Evolutionary conservation across 2,888 invertebrate species (phyloP), one percentile per base, ranked within the genome.

Genomic region (Bombylius discolor): DNA sequence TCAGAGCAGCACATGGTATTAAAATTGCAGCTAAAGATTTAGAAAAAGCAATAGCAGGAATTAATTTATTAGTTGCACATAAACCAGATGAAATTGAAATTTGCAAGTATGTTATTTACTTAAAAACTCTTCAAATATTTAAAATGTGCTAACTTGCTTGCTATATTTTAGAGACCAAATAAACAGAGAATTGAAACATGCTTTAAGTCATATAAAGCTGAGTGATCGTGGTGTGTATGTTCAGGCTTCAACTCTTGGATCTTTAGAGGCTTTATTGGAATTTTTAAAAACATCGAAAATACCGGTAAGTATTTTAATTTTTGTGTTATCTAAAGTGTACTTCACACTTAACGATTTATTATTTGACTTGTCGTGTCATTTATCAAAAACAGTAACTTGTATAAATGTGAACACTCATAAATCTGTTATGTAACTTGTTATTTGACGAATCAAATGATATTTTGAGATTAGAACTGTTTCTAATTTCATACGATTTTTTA

Each of bases 161-260:
- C 36, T n/a, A 34, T 49, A 55, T 58, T 76, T 61, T 45, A 85
- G 83, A 62, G 92, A 93, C 66, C 93, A 95, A 70, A 90, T 96
- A 3, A 84, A 91, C 0, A 81, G 81, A 53, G 94, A 95, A 69
- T 75, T 99, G 65, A 86, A 87, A 68, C 85, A 87, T 33, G 97
- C 95, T 4, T 79, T 99, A 52, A 91, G 89, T 53, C 87, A 89
- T 39, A 97, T 99, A 68, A 95, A 93, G 71, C 76, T 95, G 62
- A 83, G 87, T 45, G 91, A 90, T 63, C 81, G 91, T 60, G 99
- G 99, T 49, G 99, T 99, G 48, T 97, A 93, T 75, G 99, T 99
- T n/a, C 98, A 99, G 70, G 98, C 99, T 0, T 98, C 97, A 2
- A 99, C 99, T n/a, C 80, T 99, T 7, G 99, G 99, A 8, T 99